Evolutionary conservation across 2,113 vertebrate genomes (phyloP).

Genomic region (Lasiurus cinereus): DNA sequence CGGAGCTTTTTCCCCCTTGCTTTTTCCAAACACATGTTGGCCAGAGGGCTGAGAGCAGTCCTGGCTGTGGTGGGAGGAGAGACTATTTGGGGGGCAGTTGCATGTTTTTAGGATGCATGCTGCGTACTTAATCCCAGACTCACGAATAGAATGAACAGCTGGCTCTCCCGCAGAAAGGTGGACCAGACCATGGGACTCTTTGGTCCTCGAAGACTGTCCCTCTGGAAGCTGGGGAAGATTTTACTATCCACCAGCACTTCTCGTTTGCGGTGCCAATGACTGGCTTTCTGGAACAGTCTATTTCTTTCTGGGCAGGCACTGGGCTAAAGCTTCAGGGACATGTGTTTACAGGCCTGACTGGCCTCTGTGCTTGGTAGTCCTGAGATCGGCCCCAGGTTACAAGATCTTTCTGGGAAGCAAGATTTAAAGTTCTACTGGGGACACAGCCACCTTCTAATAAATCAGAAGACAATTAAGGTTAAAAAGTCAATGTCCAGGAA

Average conservation of each 20-base stretch:
- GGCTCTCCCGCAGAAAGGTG: not conserved
- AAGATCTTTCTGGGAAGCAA: conserved; percentile 56
- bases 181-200: not conserved
- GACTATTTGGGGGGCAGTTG: not conserved
- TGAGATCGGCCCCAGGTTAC: not conserved
- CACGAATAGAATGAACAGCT: not conserved
- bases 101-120: not conserved
- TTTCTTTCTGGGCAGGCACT: not conserved
- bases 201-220: not conserved
- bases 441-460: conserved; percentile 73
- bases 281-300: not conserved
- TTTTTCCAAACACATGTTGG: conserved; percentile 47
- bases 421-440: conserved; percentile 66
- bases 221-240: not conserved
- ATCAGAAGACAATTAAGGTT: conserved; percentile 81
- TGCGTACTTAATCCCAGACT: not conserved
- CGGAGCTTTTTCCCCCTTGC: conserved; percentile 2
- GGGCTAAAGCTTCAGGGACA: not conserved
- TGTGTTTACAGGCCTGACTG: not conserved
- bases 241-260: not conserved
- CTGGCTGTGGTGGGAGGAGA: not conserved
- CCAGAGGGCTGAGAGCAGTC: not conserved
- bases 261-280: not conserved
- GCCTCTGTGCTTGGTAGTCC: not conserved
- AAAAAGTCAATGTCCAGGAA: conserved; percentile 79